These are phyloP conservation scores for Mormyrus proboscirostris DNA, from an alignment of 2,797 vertebrate species.

Conservation along the genomic window DNA sequence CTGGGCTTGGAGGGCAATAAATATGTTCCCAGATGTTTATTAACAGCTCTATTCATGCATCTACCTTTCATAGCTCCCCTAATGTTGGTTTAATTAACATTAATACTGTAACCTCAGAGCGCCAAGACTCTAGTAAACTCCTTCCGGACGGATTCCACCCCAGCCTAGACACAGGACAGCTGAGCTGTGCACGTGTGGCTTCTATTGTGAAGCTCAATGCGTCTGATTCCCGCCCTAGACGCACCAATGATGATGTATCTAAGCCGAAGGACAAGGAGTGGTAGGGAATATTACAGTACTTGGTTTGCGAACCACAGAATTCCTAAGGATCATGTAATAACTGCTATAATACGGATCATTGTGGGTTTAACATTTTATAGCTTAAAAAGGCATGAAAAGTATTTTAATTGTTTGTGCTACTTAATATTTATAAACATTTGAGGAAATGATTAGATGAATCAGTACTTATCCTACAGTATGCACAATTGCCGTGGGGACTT, in stretches of 20 bases:
- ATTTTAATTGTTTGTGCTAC: not conserved
- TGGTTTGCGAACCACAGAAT: not conserved
- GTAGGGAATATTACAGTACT: not conserved
- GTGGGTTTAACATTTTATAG: not conserved
- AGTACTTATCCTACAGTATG: not conserved
- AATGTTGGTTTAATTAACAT: not conserved
- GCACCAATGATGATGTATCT: not conserved
- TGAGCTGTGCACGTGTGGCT: slow-evolving; percentile 15
- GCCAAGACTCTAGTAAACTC: not conserved
- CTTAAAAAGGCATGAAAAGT: not conserved
- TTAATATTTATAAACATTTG: not conserved
- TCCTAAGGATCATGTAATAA: not conserved
- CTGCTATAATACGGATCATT: not conserved
- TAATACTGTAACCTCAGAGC: not conserved
- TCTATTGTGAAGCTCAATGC: not conserved
- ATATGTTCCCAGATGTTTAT: not conserved
- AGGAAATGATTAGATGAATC: not conserved
- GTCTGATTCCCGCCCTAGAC: not conserved
- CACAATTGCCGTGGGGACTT: not conserved
- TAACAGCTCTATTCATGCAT: not conserved
- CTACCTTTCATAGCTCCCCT: not conserved
- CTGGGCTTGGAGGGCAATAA: not conserved
- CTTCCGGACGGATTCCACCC: not conserved
- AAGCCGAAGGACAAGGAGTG: not conserved
- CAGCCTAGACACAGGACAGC: slow-evolving; percentile 5